Evolutionary conservation across 2,888 invertebrate genomes (phyloP).

Genomic region (Nesidiocoris tenuis): DNA sequence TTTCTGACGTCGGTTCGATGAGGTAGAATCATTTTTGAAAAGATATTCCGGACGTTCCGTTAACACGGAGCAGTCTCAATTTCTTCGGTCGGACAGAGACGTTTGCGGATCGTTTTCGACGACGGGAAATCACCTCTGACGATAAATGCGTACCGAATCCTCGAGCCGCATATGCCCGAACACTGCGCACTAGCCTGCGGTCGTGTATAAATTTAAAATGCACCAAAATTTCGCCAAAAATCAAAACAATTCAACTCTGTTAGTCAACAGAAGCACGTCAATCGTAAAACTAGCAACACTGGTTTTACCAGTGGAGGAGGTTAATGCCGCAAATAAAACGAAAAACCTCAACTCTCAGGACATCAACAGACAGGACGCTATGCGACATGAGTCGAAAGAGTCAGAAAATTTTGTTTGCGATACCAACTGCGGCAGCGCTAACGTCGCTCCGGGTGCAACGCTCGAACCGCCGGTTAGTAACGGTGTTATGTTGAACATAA

Average conservation of each 20-base stretch:
- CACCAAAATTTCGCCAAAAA: background rate
- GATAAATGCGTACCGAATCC: background rate
- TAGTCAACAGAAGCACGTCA: slow-evolving; percentile 38
- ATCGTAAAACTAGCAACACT: slow-evolving; percentile 29
- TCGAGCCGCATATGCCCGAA: background rate
- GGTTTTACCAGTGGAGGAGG: slow-evolving; percentile 23
- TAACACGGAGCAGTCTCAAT: background rate
- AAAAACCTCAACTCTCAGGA: slow-evolving; percentile 9
- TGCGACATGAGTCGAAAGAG: background rate
- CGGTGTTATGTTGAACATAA: too few relatives aligned
- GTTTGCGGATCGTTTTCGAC: too few relatives aligned
- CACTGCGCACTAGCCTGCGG: background rate
- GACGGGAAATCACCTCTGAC: background rate
- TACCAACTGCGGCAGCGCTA: background rate
- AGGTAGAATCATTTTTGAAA: background rate
- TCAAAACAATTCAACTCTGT: slow-evolving; percentile 24
- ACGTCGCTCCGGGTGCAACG: background rate
- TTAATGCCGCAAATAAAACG: slow-evolving; percentile 34
- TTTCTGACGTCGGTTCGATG: background rate
- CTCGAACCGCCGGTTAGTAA: too few relatives aligned
- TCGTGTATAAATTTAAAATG: background rate
- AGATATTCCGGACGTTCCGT: background rate
- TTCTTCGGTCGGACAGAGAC: background rate
- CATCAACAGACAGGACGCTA: background rate
- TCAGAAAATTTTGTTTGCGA: background rate